Base-by-base conservation (phyloP, 2,113 vertebrate species). In the Phaethornis superciliosus region DNA sequence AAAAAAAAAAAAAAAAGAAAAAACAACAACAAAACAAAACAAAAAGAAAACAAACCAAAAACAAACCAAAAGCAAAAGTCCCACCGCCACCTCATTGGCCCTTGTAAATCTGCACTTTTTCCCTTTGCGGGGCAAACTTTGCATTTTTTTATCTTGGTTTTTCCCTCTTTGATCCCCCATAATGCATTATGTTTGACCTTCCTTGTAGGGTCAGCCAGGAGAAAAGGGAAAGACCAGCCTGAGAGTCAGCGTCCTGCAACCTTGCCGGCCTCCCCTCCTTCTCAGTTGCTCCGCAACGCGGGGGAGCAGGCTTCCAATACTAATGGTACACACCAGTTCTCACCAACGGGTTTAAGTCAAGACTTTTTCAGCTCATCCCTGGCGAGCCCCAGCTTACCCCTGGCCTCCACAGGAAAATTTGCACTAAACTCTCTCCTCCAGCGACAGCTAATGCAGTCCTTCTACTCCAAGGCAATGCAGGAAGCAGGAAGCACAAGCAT, bases 171-270 rank as follows among this genome's bases (percentile, higher is more conserved):
- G 98, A 99, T 98, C 99, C 99, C 99, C 99, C 99, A 99, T 99
- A 99, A 99, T 99, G 99, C 99, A 99, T 99, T 99, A 99, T 99
- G 99, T 99, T 99, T 99, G 99, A 99, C 99, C 99, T 99, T 99
- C 99, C 99, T 99, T 99, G 99, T 99, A 99, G 99, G 99, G 99
- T 98, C 99, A 99, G 99, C 99, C 98, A 98, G 98, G 98, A 98
- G 98, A 98, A 99, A 99, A 99, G 98, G 99, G 98, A 99, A 98
- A 99, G 99, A 99, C 98, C 98, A 98, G 98, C 97, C 98, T 98
- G 98, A 99, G 96, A 98, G 97, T 98, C 98, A 98, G 97, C 98
- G 98, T 98, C 96, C 98, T 97, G 97, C 98, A 98, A 97, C 97
- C 97, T 97, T 98, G 98, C 98, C 98, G 97, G 97, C 98, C 97